Conservation (phyloP, 1,140 invertebrate species). For the Ctenoplectra terminalis region DNA sequence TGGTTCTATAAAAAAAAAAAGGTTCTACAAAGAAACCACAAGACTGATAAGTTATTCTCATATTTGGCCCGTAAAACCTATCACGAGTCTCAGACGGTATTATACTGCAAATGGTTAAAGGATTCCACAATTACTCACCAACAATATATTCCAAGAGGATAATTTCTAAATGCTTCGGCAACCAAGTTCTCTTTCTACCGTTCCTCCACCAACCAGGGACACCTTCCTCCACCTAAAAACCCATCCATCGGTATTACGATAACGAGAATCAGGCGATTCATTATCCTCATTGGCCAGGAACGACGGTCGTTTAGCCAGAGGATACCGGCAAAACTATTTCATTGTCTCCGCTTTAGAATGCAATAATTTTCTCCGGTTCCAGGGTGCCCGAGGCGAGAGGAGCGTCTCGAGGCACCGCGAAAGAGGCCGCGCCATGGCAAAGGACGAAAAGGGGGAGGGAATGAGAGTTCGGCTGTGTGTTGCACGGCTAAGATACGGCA, state of each 20-base stretch:
- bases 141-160: neutral
- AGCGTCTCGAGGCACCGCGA: slow-evolving; percentile 15
- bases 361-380: slow-evolving; percentile 42
- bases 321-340: slow-evolving; percentile 36
- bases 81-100: too few relatives aligned
- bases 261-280: slow-evolving; percentile 41
- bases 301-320: slow-evolving; percentile 9
- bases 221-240: neutral
- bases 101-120: too few relatives aligned
- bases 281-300: neutral
- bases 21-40: too few relatives aligned
- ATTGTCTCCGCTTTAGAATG: slow-evolving; percentile 51
- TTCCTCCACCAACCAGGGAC: neutral
- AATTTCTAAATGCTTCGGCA: neutral
- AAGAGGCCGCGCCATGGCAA: neutral
- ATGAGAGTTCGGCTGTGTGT: slow-evolving; percentile 39
- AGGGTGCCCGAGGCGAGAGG: slow-evolving; percentile 10
- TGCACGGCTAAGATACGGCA: slow-evolving; percentile 67
- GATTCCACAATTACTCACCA: neutral
- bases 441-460: neutral
- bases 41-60: too few relatives aligned
- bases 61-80: too few relatives aligned
- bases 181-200: neutral
- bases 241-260: neutral
- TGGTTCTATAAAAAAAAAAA: too few relatives aligned